Evolutionary conservation across 2,888 invertebrate genomes (phyloP), one percentile per base, ranked within the genome.

Genomic region (Drosophila paramelanica): DNA sequence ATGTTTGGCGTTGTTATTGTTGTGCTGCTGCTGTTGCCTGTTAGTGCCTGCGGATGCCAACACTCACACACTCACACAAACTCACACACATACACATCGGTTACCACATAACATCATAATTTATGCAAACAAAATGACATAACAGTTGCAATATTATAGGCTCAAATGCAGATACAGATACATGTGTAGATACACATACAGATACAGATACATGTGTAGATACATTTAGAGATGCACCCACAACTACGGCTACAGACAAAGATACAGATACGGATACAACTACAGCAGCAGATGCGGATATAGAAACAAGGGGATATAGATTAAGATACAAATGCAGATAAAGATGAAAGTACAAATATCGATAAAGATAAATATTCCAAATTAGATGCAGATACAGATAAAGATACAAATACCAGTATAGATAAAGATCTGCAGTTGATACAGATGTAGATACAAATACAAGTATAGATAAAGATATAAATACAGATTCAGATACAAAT

Each of bases 81-180:
- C 45, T 17, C 55, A 33, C 51, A 17, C 50, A 56, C 53, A 58
- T 42, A 50, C 62, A 61, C 62, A 61, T 79, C 76, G 76, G 76
- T 69, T 77, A 76, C 71, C 77, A 77, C 77, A 80, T 59, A 67
- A 64, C 81, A 80, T 77, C 80, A 77, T 77, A 79, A 77, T 77
- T 77, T 77, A 77, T 77, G 80, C 77, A 79, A 67, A 76, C 77
- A 50, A 65, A 80, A 80, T 77, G 77, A 77, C 80, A 77, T 77
- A 77, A 77, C 77, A 65, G 80, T 80, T 77, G 80, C 80, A 71
- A 76, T 80, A 79, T 56, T 71, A 75, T 74, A 79, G 57, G 42
- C 31, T 33, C 51, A 31, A 31, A 39, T 39, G 38, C 53, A 51
- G 20, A 13, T 27, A 33, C n/a, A 45, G 45, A 49, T 45, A 8